Percentiles rank a stretch among this genome's conserved stretches.
These are phyloP conservation scores for Plutella xylostella DNA, from an alignment of 2,888 invertebrate species.

Conservation along the genomic window DNA sequence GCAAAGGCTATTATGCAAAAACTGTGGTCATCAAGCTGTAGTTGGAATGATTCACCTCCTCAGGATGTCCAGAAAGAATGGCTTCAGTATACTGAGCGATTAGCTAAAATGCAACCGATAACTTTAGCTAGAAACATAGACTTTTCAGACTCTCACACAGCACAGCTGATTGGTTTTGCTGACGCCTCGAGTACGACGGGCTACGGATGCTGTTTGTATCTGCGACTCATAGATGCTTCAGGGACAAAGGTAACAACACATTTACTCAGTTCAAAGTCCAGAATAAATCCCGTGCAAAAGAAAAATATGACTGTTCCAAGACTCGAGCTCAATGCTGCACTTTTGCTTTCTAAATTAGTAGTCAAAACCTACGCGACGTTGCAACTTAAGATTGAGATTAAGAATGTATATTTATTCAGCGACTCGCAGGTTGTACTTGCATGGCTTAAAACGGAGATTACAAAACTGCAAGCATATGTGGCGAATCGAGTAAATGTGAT, in stretches of 20 bases:
- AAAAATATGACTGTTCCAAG: slow-evolving; percentile 13
- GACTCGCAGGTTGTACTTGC: slow-evolving; percentile 20
- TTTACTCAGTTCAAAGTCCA: slow-evolving; percentile 16
- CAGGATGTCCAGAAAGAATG: slow-evolving; percentile 7
- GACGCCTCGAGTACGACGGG: slow-evolving; percentile 14
- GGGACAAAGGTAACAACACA: slow-evolving; percentile 9
- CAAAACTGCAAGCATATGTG: slow-evolving; percentile 17
- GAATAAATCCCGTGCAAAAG: slow-evolving; percentile 11
- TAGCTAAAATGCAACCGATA: slow-evolving; percentile 11
- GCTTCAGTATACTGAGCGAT: slow-evolving; percentile 9
- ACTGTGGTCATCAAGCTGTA: slow-evolving; percentile 11
- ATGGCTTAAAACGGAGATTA: slow-evolving; percentile 15
- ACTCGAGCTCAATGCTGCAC: slow-evolving; percentile 16
- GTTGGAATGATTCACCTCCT: slow-evolving; percentile 10
- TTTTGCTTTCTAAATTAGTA: slow-evolving; percentile 14
- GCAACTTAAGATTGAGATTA: slow-evolving; percentile 7
- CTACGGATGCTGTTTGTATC: slow-evolving; percentile 17
- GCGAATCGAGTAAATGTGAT: slow-evolving; percentile 18
- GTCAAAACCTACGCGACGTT: slow-evolving; percentile 11
- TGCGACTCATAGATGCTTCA: slow-evolving; percentile 8
- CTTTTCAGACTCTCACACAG: background rate
- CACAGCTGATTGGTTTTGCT: slow-evolving; percentile 14
- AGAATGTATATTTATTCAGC: slow-evolving; percentile 12
- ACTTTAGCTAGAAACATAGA: background rate
- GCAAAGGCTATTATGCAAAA: slow-evolving; percentile 15